Base-by-base conservation (phyloP, 2,888 invertebrate species). In the Neocrepidodera transversa region DNA sequence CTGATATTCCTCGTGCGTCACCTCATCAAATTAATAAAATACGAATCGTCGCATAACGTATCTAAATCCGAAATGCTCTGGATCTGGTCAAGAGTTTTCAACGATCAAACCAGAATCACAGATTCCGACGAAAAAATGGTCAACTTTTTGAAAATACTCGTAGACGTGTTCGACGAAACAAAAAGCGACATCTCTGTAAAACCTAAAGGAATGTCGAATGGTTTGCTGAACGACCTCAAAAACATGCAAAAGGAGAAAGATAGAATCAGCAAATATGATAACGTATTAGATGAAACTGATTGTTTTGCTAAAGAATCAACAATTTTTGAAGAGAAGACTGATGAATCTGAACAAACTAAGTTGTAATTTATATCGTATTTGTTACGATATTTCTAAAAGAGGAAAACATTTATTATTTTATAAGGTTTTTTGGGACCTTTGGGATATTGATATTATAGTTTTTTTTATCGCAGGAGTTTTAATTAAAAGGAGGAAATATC, bases 1-100 rank as follows among this genome's bases (percentile, higher is more conserved):
- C 28, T 78, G 3, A 68, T 73, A 14, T 72, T 68, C 38, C 56
- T 77, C 4, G 26, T 76, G n/a, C 67, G 63, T 28, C 78, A 78
- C 58, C 53, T 78, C 18, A 67, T 71, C 0, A 68, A 69, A 28
- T 65, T 76, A 4, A 63, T 71, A 14, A 59, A 70, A 11, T 60
- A 69, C 49, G 72, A 74, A 51, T 63, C 66, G 4, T 26, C 43
- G n/a, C 70, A 73, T 18, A 72, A 70, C 40, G 71, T 71, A 36
- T 60, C 72, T 1, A 69, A 64, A 52, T 52, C 63, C 4, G 71
- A 74, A 23, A 60, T 76, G 16, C 61, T 71, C 13, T 61, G 62
- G 32, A 70, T 71, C n/a, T 77, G 77, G 53, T 53, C 69, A 1
- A 65, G 62, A 32, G 64, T 69, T 2, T 45, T 71, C 17, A 69